These are phyloP conservation scores for Lacerta viridis DNA, from an alignment of 2,797 vertebrate genomes.

Conservation along the genomic window DNA sequence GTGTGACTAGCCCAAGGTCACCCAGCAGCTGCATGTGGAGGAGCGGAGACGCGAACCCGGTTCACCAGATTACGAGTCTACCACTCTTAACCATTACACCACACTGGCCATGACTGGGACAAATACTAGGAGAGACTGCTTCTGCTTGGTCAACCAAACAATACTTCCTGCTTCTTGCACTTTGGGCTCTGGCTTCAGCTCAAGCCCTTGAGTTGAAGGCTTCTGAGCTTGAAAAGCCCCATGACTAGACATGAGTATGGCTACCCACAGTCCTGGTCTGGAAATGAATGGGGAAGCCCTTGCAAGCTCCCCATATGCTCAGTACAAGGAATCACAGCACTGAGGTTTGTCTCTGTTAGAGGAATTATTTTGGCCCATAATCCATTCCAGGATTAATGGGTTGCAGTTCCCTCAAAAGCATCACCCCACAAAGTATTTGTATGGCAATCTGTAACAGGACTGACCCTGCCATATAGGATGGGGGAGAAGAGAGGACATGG, in stretches of 20 bases:
- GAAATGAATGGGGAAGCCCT: neutral
- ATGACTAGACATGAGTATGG: neutral
- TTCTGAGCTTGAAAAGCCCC: neutral
- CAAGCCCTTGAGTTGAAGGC: neutral
- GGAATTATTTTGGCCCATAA: neutral
- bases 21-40: too few relatives aligned
- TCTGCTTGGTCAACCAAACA: neutral
- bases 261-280: neutral
- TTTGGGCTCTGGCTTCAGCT: neutral
- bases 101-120: neutral
- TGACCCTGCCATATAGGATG: neutral
- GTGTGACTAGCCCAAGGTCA: too few relatives aligned
- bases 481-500: neutral
- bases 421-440: neutral
- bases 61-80: too few relatives aligned
- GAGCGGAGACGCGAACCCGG: too few relatives aligned
- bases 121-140: neutral
- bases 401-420: neutral
- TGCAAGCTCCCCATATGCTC: neutral
- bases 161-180: neutral
- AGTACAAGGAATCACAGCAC: neutral
- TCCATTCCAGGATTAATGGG: neutral
- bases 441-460: neutral
- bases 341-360: neutral
- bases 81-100: too few relatives aligned